Percentiles rank a stretch among this genome's conserved stretches.
phyloP scores from a whole-genome alignment of 2,113 vertebrate genomes.

The Chlorodrepanis virens region DNA sequence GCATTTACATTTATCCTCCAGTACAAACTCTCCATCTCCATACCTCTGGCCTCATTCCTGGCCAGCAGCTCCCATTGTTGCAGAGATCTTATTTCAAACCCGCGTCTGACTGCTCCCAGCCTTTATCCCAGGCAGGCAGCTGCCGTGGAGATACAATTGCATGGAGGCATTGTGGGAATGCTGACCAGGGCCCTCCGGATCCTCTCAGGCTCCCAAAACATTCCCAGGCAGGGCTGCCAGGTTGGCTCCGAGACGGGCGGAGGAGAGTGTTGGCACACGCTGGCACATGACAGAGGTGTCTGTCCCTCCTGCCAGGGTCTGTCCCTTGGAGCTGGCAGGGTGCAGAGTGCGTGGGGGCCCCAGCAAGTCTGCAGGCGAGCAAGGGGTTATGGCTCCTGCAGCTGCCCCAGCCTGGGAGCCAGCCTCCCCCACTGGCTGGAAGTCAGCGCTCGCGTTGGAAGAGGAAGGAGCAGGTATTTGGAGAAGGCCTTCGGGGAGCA shows the following conservation, averaged over 20 bases:
- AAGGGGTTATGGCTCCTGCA: not conserved
- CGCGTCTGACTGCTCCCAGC: not conserved
- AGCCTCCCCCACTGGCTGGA: not conserved
- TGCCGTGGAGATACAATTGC: not conserved
- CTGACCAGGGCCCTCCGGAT: accelerated
- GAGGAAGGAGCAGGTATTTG: not conserved
- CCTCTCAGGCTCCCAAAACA: not conserved
- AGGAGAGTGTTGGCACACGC: not conserved
- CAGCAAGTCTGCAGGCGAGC: not conserved
- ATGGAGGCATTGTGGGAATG: not conserved
- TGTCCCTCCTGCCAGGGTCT: not conserved
- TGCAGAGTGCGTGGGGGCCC: not conserved
- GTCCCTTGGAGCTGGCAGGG: not conserved
- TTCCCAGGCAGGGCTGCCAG: not conserved
- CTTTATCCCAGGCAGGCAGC: not conserved
- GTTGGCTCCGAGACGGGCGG: accelerated
- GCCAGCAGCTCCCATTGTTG: constrained; percentile 10
- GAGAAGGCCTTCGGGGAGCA: not conserved
- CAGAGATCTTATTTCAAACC: not conserved
- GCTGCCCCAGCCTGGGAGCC: not conserved
- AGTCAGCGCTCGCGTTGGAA: not conserved
- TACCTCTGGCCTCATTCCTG: not conserved
- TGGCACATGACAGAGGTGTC: not conserved
- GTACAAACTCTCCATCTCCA: not conserved
- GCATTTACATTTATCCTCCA: not conserved